These are phyloP conservation scores for Xestia rhomboidea DNA, from an alignment of 2,888 invertebrate genomes.

Conservation along the genomic window DNA sequence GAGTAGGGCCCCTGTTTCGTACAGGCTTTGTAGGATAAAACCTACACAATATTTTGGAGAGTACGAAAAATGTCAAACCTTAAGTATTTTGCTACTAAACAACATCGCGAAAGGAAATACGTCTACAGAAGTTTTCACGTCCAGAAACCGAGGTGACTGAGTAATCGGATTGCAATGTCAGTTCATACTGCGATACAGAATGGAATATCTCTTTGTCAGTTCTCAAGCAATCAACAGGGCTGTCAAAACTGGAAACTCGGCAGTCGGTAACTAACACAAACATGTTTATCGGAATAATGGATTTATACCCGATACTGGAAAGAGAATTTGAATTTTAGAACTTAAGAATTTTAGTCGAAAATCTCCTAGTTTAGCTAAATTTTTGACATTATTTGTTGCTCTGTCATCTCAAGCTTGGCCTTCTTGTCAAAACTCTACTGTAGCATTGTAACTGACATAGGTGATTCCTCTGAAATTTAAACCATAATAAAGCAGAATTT, in stretches of 20 bases:
- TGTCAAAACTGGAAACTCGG: conserved; percentile 46
- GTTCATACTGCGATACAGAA: conserved; percentile 30
- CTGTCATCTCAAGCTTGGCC: not conserved
- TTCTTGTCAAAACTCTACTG: not conserved
- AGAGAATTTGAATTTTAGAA: not conserved
- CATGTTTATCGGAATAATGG: conserved; percentile 40
- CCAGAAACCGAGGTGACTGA: conserved; percentile 29
- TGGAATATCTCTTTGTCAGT: conserved; percentile 38
- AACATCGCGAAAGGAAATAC: conserved; percentile 7
- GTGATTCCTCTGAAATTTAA: not conserved
- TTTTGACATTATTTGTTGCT: not conserved
- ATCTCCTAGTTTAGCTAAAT: not conserved
- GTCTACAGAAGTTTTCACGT: conserved; percentile 27
- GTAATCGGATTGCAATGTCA: conserved; percentile 47
- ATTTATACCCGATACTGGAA: not conserved
- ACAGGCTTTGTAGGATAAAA: not conserved
- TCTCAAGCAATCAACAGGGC: conserved; percentile 32
- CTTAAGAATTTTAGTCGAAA: not conserved
- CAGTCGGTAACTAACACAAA: conserved; percentile 32
- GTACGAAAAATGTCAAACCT: not conserved
- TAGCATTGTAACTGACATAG: not conserved
- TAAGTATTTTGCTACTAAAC: not conserved
- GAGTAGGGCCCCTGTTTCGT: no score
- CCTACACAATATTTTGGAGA: not conserved
- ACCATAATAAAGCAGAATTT: not conserved